Evolutionary conservation across 2,888 invertebrate genomes (phyloP), one percentile per base, ranked within the genome.

Genomic region (Campoplex nolae): DNA sequence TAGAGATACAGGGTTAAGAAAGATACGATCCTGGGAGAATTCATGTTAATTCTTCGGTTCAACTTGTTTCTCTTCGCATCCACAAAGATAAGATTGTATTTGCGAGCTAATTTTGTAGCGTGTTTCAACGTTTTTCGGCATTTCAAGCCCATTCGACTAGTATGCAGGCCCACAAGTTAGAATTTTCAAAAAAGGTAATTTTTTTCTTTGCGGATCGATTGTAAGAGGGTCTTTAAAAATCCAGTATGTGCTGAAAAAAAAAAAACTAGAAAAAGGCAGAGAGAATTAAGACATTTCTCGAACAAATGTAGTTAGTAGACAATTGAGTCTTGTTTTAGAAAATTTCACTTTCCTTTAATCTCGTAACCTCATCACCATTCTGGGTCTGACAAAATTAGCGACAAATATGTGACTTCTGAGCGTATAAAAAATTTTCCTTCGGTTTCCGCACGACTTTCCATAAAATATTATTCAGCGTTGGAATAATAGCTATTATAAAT

Each of bases 1-100:
- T 78, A 56, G 32, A 48, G 62, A 67, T 68, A 76, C 45, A 75
- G 87, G 88, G 32, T 81, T 73, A 83, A 80, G 82, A 78, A 73
- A 35, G 38, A 81, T 42, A 56, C 65, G 70, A 73, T 32, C 73
- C 48, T 65, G 28, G 32, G 65, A 42, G 58, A 71, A 74, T 75
- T 82, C 45, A 32, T 82, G 35, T 58, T 56, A 28, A 23, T 23
- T 67, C 42, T 58, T 42, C 28, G n/a, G 38, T 28, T 42, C n/a
- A 23, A 45, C 56, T 28, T 38, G 23, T 48, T 74, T 79, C 51
- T 56, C 28, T 16, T 23, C 28, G 70, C 51, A 77, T 68, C 48
- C 32, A 56, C 28, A 11, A 76, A 77, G n/a, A 18, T 62, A 51
- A 28, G 7, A 13, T 23, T 45, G 23, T 18, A 54, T 56, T 9